Percentiles rank a stretch among this genome's conserved stretches.
phyloP scores from a whole-genome alignment of 2,888 invertebrate genomes.

The Tinea semifulvella region DNA sequence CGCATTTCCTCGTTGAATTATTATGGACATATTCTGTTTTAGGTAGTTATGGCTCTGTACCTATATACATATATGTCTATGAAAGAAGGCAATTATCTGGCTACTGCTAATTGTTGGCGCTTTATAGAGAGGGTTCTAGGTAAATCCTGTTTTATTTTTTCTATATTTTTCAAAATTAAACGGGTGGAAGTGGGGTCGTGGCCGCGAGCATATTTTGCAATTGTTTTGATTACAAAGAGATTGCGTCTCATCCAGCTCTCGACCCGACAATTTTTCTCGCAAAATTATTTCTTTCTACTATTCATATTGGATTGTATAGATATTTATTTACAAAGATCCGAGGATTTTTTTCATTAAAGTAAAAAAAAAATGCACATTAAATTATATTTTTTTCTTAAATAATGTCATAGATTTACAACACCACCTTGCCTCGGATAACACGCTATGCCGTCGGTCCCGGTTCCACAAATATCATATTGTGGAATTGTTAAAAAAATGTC shows the following conservation, averaged over 20 bases:
- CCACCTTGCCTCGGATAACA: no score
- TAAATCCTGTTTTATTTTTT: constrained; percentile 50
- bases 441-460: no score
- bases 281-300: constrained; percentile 37
- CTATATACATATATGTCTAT: no score
- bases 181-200: constrained; percentile 25
- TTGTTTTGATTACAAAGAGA: constrained; percentile 66
- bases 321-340: constrained; percentile 8
- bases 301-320: constrained; percentile 29
- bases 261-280: constrained; percentile 42
- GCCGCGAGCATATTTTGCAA: constrained; percentile 55
- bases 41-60: no score
- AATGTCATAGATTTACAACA: no score
- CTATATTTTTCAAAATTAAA: constrained; percentile 33
- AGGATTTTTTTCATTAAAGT: no score
- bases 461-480: no score
- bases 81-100: constrained; percentile 6
- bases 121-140: constrained; percentile 46
- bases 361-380: no score
- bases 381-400: no score
- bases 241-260: constrained; percentile 54
- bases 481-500: no score
- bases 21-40: no score
- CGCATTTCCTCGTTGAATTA: no score
- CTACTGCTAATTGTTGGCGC: constrained; percentile 55